Evolutionary conservation across 2,113 vertebrate genomes (phyloP), one percentile per base, ranked within the genome.

Genomic region (Petrocephalus microphthalmus): DNA sequence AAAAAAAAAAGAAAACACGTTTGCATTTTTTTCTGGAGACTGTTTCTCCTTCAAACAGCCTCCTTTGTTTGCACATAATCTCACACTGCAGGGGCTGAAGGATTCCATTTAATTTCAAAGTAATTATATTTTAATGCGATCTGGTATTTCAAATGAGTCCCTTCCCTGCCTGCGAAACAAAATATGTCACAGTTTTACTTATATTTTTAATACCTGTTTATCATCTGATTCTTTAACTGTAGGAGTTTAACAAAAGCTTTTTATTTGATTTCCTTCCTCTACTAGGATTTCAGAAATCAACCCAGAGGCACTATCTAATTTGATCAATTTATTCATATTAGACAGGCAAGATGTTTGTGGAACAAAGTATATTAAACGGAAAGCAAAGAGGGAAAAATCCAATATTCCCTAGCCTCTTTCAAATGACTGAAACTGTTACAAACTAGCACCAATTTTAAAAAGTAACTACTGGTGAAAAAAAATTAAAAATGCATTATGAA

Each of bases 41-140:
- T 82, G 87, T 84, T 88, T 45, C 42, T 47, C 78, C 22, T 29
- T 84, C 22, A 25, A 25, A 64, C 33, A 56, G 53, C 52, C 74
- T 54, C 52, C 22, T 17, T 60, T 88, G 87, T 81, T 84, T 49
- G 56, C 37, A 60, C 52, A 54, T 84, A 84, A 84, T 84, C 87
- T 84, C 87, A 83, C 81, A 64, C 78, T 51, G 87, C 51, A 53
- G 56, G 87, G 53, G 52, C 52, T 56, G n/a, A 81, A 88, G 74
- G 74, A 82, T 83, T 83, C 78, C 53, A 45, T 84, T 88, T 88
- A 47, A 45, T 81, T 88, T 88, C 51, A 81, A 82, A 82, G 25
- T 85, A 85, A 85, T 85, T 85, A 85, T 53, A 85, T 85, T 53
- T 85, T 85, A 85, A 85, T 85, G 84, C 49, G 13, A 54, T 85